phyloP scores from a whole-genome alignment of 2,888 invertebrate species.

The Polymixis lichenea region DNA sequence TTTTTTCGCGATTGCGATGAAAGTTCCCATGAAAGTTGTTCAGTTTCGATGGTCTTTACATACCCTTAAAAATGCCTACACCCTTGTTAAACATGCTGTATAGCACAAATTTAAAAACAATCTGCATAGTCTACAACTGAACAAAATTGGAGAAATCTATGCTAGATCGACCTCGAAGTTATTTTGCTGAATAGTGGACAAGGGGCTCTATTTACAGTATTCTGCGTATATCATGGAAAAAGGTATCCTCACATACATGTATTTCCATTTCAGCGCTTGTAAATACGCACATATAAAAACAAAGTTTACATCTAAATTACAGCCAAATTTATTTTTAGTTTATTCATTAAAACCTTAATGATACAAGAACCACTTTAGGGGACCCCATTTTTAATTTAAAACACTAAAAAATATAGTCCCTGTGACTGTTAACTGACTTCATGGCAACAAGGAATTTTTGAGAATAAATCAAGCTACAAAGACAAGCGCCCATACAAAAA shows the following conservation, averaged over 20 bases:
- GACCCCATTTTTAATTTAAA: slow-evolving; percentile 6
- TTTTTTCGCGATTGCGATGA: too few relatives aligned
- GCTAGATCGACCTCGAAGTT: neutral
- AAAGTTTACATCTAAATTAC: slow-evolving; percentile 6
- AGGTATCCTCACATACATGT: neutral
- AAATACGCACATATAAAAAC: slow-evolving; percentile 2
- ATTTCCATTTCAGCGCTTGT: slow-evolving; percentile 12
- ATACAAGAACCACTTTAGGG: neutral
- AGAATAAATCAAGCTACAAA: neutral
- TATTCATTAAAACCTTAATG: slow-evolving; percentile 3
- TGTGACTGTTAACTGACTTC: neutral
- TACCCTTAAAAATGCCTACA: neutral
- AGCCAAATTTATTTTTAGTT: slow-evolving; percentile 17
- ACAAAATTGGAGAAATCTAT: neutral
- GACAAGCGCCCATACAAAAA: slow-evolving; percentile 7
- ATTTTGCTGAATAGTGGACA: neutral
- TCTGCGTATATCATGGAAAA: neutral
- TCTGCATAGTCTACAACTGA: neutral
- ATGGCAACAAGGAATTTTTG: neutral
- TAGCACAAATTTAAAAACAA: neutral
- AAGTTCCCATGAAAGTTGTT: too few relatives aligned
- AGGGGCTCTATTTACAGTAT: too few relatives aligned
- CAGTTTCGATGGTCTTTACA: too few relatives aligned
- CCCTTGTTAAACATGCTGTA: too few relatives aligned
- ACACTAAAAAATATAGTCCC: slow-evolving; percentile 1